A percentile compares a stretch with the other conserved stretches of the same genome.
These are phyloP conservation scores for Pipistrellus kuhlii DNA, from an alignment of 2,797 vertebrate genomes.

Conservation along the genomic window DNA sequence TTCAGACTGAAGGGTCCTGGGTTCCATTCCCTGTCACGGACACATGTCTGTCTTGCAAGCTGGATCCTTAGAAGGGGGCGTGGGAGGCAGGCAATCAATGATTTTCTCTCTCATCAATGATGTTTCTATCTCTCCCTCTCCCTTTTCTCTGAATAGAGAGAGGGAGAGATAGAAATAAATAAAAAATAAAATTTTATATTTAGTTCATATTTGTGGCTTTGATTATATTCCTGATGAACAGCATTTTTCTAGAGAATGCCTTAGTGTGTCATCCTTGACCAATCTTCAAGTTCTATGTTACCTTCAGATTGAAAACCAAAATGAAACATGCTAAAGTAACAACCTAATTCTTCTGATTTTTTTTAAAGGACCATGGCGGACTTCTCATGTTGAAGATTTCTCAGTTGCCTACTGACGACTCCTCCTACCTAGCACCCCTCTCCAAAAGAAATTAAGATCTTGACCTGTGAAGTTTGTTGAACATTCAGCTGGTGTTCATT, in stretches of 20 bases:
- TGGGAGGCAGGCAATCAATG: too few species aligned
- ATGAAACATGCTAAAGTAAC: not conserved
- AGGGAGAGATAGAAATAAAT: too few species aligned
- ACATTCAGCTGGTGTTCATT: constrained; percentile 45
- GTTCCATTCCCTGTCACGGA: too few species aligned
- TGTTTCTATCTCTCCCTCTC: too few species aligned
- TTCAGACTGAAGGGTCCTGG: too few species aligned
- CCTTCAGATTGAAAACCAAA: constrained; percentile 6
- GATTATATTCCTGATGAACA: not conserved
- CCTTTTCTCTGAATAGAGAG: too few species aligned
- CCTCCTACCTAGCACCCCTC: not conserved
- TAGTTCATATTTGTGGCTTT: not conserved
- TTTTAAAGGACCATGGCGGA: not conserved
- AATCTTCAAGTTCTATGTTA: constrained; percentile 9
- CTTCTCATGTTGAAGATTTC: not conserved
- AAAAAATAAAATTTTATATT: too few species aligned
- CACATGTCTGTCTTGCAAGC: too few species aligned
- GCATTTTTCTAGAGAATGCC: not conserved
- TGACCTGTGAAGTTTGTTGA: constrained; percentile 48
- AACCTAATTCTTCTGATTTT: not conserved
- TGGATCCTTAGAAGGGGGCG: too few species aligned
- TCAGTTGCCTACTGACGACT: not conserved
- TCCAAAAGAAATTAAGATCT: constrained; percentile 62
- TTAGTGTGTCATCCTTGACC: not conserved
- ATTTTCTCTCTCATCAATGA: too few species aligned